Conservation (phyloP, 2,113 vertebrate genomes). For the Hirundichthys speculiger region DNA sequence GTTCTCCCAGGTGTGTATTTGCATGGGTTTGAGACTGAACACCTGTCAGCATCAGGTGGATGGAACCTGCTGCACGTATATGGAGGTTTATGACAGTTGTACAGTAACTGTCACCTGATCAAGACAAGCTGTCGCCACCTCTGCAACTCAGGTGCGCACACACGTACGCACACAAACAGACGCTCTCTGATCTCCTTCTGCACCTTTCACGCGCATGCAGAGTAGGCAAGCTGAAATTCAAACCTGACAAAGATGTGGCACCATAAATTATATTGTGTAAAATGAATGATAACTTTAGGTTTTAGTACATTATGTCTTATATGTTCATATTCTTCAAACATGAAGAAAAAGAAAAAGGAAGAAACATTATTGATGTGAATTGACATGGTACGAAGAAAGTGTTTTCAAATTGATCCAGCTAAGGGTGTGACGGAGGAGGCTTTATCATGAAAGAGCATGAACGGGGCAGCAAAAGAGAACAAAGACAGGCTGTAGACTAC, state of each 20-base stretch:
- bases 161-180: conserved; percentile 1
- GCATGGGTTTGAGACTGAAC: conserved; percentile 20
- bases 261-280: neutral
- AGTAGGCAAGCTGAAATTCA: conserved; percentile 2
- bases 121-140: conserved; percentile 19
- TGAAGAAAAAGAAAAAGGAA: conserved; percentile 1
- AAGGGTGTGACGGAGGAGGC: conserved; percentile 29
- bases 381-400: conserved; percentile 20
- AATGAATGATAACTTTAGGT: neutral
- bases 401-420: conserved; percentile 39
- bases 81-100: conserved; percentile 19
- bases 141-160: neutral
- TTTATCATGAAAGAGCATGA: conserved; percentile 31
- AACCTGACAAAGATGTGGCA: neutral
- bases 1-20: conserved; percentile 31
- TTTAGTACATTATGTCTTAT: neutral
- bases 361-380: conserved; percentile 3
- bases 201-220: neutral
- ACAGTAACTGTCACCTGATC: conserved; percentile 33
- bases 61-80: conserved; percentile 13
- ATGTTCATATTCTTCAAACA: neutral
- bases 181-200: conserved; percentile 12
- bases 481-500: conserved; percentile 12
- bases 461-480: conserved; percentile 18
- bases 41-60: conserved; percentile 32